Percentiles rank a stretch among this genome's conserved stretches.
These are phyloP conservation scores for Phylloscopus collybita DNA, from an alignment of 2,797 vertebrate species.

Conservation along the genomic window DNA sequence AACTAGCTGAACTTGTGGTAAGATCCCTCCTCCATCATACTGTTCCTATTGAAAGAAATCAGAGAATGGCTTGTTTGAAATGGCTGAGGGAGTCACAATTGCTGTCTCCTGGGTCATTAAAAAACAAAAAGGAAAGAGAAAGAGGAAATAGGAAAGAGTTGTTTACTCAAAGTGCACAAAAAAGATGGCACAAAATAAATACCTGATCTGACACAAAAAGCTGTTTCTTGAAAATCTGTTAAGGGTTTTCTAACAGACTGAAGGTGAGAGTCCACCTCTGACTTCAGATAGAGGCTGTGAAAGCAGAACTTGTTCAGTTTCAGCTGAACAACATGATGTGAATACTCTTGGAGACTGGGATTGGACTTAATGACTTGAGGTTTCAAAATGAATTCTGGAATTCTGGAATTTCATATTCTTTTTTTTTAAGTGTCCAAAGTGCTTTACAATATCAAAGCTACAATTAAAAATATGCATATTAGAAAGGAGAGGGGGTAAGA, in stretches of 20 bases:
- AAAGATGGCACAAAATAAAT: neutral
- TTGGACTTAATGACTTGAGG: neutral
- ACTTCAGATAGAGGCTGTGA: neutral
- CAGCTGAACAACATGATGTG: neutral
- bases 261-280: neutral
- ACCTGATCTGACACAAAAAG: neutral
- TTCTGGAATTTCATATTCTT: neutral
- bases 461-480: neutral
- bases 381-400: neutral
- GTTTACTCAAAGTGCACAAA: neutral
- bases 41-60: neutral
- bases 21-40: neutral
- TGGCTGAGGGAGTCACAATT: neutral
- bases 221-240: neutral
- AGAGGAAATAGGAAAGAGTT: neutral
- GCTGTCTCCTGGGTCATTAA: neutral
- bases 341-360: neutral
- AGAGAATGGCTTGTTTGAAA: neutral
- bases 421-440: neutral
- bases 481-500: neutral
- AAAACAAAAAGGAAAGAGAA: neutral
- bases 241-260: neutral
- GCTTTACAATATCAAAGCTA: neutral
- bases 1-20: neutral
- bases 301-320: neutral